Evolutionary conservation across 1,140 invertebrate genomes (phyloP), one percentile per base, ranked within the genome.

Genomic region (Periplaneta americana): DNA sequence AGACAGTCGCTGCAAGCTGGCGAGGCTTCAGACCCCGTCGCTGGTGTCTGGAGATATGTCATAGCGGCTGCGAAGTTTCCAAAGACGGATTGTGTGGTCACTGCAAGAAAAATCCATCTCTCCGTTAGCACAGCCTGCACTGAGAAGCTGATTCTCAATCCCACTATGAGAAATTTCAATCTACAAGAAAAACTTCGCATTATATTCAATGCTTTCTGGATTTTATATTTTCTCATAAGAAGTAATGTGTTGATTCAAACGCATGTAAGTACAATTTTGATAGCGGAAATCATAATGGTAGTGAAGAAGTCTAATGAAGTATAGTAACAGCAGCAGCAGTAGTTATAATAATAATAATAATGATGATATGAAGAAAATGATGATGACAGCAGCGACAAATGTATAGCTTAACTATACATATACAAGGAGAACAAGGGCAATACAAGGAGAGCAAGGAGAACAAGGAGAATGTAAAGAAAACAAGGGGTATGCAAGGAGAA

Each of bases 11-110:
- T 36, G 34, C 11, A 36, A 34, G 36, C 33, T 32, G 31, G 35
- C 80, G 22, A n/a, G n/a, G 39, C 74, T 80, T 80, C 80, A 80
- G 80, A 80, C 74, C 22, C 74, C 75, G 34, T 75, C 81, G 39
- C 31, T 34, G 28, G 75, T 22, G 33, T 81, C 81, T 18, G 74
- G 39, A 18, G 75, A 81, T 28, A 39, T 33, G 75, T 83, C 83
- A 28, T 75, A 48, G 17, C 78, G 77, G 74, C 79, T 82, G 48
- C 82, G 82, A 18, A 83, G 48, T 28, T 82, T 76, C 84, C 84
- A 85, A 28, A 85, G 48, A 13, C 80, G 75, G 37, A 84, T 80
- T 1, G 83, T 81, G n/a, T 82, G 80, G 48, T 84, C 83, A 80
- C 83, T 84, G 75, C 33, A 84, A 84, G 17, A 13, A 78, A 78